Conservation (phyloP, 2,888 invertebrate species). For the Cephus spinipes region DNA sequence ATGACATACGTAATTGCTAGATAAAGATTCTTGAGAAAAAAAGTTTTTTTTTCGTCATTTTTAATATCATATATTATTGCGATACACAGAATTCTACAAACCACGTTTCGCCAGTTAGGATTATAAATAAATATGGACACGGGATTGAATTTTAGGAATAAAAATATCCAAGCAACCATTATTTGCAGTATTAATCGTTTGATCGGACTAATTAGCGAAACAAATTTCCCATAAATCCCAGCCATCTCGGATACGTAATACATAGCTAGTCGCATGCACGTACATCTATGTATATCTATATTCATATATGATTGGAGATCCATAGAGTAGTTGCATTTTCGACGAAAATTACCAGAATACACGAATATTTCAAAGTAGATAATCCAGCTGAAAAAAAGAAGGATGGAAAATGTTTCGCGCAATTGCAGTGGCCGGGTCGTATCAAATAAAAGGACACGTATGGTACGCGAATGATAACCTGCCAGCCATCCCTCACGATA, state of each 20-base stretch:
- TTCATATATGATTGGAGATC: neutral
- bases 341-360: neutral
- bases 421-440: conserved; percentile 9
- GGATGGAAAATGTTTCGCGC: neutral
- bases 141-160: neutral
- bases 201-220: neutral
- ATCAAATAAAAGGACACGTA: conserved; percentile 22
- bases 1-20: neutral
- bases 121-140: neutral
- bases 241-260: neutral
- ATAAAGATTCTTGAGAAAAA: neutral
- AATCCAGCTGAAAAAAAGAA: neutral
- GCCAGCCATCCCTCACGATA: conserved; percentile 10
- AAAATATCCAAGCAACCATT: neutral
- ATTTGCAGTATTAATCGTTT: neutral
- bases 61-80: neutral
- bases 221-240: neutral
- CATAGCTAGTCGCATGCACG: neutral
- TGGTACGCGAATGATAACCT: conserved; percentile 27
- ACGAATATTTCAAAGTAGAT: neutral
- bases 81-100: neutral
- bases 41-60: neutral
- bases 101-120: neutral
- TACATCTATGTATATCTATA: neutral
- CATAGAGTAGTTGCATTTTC: neutral